Conservation (phyloP, 2,797 vertebrate species). For the Acanthopagrus latus region DNA sequence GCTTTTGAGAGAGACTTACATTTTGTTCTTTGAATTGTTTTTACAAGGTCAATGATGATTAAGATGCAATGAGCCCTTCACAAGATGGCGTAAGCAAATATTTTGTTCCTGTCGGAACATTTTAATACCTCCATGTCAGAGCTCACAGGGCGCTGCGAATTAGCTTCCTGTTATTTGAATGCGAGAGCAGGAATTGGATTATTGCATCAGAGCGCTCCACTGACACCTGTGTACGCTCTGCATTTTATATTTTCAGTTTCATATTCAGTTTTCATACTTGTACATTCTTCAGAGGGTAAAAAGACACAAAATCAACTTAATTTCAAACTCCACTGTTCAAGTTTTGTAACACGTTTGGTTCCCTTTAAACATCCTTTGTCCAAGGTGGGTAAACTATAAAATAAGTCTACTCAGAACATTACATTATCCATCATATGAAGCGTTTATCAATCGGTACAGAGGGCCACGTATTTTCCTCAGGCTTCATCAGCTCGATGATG, state of each 20-base stretch:
- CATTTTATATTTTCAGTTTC: not conserved
- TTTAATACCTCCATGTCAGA: not conserved
- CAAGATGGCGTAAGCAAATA: too few relatives aligned
- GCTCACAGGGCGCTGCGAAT: not conserved
- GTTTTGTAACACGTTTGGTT: not conserved
- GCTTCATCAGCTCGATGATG: too few relatives aligned
- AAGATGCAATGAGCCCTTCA: too few relatives aligned
- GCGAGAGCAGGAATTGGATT: not conserved
- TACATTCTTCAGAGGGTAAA: not conserved
- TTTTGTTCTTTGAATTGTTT: too few relatives aligned
- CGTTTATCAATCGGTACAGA: too few relatives aligned
- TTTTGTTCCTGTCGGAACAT: not conserved
- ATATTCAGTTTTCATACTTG: not conserved
- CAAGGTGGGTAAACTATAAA: not conserved
- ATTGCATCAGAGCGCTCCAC: constrained; percentile 3
- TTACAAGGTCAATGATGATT: too few relatives aligned
- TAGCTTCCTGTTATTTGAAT: not conserved
- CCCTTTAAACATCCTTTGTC: not conserved
- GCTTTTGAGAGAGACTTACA: too few relatives aligned
- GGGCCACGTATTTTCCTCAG: too few relatives aligned
- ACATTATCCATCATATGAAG: not conserved
- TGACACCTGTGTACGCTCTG: not conserved
- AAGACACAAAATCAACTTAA: not conserved
- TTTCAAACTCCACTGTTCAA: not conserved
- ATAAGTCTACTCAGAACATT: not conserved